Evolutionary conservation across 1,140 invertebrate species (phyloP).

Genomic region (Lordiphosa mommai): DNA sequence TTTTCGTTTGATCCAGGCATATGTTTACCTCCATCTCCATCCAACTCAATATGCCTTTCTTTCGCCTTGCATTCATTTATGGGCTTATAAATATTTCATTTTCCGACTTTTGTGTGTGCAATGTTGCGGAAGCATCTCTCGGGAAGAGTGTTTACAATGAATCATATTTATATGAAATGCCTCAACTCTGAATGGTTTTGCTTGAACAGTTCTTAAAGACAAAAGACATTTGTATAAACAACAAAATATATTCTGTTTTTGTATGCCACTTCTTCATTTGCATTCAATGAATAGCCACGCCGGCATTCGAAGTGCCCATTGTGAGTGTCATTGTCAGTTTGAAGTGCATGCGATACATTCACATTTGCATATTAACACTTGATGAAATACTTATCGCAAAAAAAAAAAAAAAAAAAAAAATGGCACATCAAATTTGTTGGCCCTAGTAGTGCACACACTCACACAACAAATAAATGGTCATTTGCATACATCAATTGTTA

Average conservation of each 20-base stretch:
- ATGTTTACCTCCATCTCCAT: slow-evolving; percentile 23
- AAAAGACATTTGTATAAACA: slow-evolving; percentile 59
- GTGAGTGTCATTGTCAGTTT: slow-evolving; percentile 51
- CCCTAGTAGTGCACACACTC: no score
- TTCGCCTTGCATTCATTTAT: slow-evolving; percentile 31
- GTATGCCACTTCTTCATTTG: slow-evolving; percentile 57
- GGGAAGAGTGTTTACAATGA: slow-evolving; percentile 34
- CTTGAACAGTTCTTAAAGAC: slow-evolving; percentile 28
- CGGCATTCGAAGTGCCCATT: slow-evolving; percentile 32
- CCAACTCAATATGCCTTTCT: slow-evolving; percentile 17
- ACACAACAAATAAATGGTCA: no score
- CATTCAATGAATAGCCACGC: slow-evolving; percentile 59
- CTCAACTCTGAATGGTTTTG: background rate
- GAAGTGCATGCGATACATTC: slow-evolving; percentile 32
- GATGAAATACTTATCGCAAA: no score
- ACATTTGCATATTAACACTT: slow-evolving; percentile 36
- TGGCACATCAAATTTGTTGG: no score
- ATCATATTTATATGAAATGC: slow-evolving; percentile 58
- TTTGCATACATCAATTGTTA: no score
- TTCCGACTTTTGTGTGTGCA: slow-evolving; percentile 19
- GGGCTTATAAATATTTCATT: slow-evolving; percentile 76
- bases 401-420: no score
- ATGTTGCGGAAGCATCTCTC: slow-evolving; percentile 42
- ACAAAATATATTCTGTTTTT: slow-evolving; percentile 27
- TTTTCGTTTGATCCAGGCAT: slow-evolving; percentile 55